Evolutionary conservation across 2,113 vertebrate species (phyloP), one percentile per base, ranked within the genome.

Genomic region (Hippocampus zosterae): DNA sequence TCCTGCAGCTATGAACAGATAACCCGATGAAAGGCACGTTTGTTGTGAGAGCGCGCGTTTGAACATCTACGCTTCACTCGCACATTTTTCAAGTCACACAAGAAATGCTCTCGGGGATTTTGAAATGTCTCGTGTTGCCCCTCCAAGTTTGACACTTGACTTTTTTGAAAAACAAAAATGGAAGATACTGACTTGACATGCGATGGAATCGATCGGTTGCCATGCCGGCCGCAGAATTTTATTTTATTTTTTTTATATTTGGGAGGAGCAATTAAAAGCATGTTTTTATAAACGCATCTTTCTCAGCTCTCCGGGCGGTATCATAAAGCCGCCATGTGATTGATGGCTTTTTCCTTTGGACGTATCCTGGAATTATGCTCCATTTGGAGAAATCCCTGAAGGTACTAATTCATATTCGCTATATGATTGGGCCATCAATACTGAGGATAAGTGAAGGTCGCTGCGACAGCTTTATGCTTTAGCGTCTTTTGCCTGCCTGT

Each of bases 381-480:
- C 78, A 72, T 90, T 84, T 86, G 71, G 79, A 86, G 79, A 77
- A 91, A 87, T 81, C 80, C 83, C 87, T 64, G 41, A 80, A 86
- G 84, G 79, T 78, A 64, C 86, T 86, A 81, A 91, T 88, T 90
- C 82, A 87, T 88, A 87, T 86, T 88, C 87, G 83, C 70, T 37
- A 73, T 82, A 85, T 90, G 90, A 91, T 88, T 88, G 85, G 79
- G 78, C 81, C 83, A 90, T 89, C 86, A 89, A 90, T 87, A 88
- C 79, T 76, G 75, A 75, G 83, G 87, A 80, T 85, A 87, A 85
- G 80, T 86, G 86, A 91, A 91, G 90, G 90, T 91, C 85, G 82
- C 68, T 68, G 42, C 83, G 88, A 87, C 86, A 89, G 86, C 69
- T 89, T 88, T 79, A 90, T 60, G 52, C 77, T 74, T 77, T 81